Conservation (phyloP, 2,113 vertebrate species). For the Passerina amoena region DNA sequence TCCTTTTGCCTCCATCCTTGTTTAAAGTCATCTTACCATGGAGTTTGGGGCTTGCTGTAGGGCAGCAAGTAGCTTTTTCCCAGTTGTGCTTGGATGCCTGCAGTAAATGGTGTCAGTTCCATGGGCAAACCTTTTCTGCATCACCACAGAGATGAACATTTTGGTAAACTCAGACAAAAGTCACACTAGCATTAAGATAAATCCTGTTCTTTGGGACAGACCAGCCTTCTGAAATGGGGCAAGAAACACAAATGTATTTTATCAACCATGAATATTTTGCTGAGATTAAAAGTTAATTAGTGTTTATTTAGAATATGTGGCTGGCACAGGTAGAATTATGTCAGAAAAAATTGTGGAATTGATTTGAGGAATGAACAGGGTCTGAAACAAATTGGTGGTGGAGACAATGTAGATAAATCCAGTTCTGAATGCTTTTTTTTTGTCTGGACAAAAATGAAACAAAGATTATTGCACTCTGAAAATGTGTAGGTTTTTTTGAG, state of each 20-base stretch:
- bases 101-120: not conserved
- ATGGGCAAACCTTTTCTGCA: not conserved
- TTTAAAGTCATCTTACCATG: not conserved
- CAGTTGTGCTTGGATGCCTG: not conserved
- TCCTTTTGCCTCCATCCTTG: not conserved
- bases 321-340: not conserved
- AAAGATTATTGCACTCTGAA: not conserved
- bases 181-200: not conserved
- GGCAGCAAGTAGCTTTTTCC: not conserved
- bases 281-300: not conserved
- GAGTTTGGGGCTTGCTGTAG: not conserved
- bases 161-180: not conserved
- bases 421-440: not conserved
- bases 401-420: not conserved
- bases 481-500: not conserved
- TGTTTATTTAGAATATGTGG: not conserved
- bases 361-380: accelerated
- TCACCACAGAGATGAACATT: not conserved
- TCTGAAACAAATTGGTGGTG: not conserved
- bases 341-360: not conserved
- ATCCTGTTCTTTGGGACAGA: not conserved
- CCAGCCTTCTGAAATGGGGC: not conserved
- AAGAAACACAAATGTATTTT: not conserved
- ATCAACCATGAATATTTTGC: not conserved
- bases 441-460: not conserved